A percentile compares a stretch with the other conserved stretches of the same genome.
Evolutionary conservation across 1,140 invertebrate genomes (phyloP).

Genomic region (Ceratina calcarata): DNA sequence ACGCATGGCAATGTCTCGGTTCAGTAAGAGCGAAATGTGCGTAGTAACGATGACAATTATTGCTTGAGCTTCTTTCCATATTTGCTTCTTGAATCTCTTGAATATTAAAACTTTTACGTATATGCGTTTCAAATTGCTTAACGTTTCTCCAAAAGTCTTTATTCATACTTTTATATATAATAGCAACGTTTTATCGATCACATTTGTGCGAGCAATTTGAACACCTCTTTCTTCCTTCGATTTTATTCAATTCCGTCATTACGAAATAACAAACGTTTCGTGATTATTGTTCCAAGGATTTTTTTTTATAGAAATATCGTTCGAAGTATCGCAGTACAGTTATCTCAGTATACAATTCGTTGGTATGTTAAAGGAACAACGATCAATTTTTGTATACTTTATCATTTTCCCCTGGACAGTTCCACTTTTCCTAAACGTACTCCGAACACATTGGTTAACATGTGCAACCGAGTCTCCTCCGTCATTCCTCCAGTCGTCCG

Average conservation of each 20-base stretch:
- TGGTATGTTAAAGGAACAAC: no score
- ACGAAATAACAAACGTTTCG: not conserved
- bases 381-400: not conserved
- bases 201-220: not conserved
- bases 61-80: not conserved
- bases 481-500: not conserved
- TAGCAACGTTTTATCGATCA: not conserved
- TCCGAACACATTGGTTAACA: not conserved
- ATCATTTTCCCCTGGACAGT: slow-evolving; percentile 10
- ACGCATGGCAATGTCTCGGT: not conserved
- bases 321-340: no score
- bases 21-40: not conserved
- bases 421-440: not conserved
- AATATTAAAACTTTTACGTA: no score
- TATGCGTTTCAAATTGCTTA: not conserved
- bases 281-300: no score
- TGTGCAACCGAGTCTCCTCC: slow-evolving; percentile 6
- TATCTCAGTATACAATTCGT: no score
- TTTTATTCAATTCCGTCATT: not conserved
- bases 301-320: no score
- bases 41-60: slow-evolving; percentile 2
- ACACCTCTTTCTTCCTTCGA: not conserved
- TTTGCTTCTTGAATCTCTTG: no score
- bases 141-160: not conserved
- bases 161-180: no score